These are phyloP conservation scores for Bostrychus sinensis DNA, from an alignment of 2,113 vertebrate species.

Conservation along the genomic window DNA sequence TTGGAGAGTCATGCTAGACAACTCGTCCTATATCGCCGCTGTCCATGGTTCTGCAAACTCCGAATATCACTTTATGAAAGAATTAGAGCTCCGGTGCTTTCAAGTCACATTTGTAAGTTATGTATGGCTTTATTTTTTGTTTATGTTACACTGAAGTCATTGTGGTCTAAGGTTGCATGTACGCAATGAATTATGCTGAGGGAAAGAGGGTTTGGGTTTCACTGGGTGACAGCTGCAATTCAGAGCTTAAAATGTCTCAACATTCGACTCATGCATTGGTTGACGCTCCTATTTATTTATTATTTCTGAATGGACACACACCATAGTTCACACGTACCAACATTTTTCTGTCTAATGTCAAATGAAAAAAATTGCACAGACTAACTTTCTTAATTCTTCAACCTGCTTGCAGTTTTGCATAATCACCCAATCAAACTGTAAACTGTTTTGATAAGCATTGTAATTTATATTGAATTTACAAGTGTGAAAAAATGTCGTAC, in stretches of 20 bases:
- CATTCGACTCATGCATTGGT: constrained; percentile 24
- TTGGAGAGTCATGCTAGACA: not conserved
- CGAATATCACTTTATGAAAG: constrained; percentile 7
- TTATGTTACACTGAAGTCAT: constrained; percentile 46
- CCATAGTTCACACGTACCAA: too few species aligned
- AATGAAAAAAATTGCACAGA: too few species aligned
- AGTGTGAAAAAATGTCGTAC: not conserved
- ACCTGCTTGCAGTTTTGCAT: not conserved
- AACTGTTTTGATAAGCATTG: not conserved
- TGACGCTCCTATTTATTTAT: constrained; percentile 11
- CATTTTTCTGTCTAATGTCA: too few species aligned
- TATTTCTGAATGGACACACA: not conserved
- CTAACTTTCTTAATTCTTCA: not conserved
- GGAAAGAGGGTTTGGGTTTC: constrained; percentile 60
- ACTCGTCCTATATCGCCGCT: constrained; percentile 45
- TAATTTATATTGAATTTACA: not conserved
- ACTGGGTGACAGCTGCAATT: constrained; percentile 61
- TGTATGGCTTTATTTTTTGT: constrained; percentile 39
- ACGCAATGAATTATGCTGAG: constrained; percentile 47
- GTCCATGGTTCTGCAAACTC: constrained; percentile 78
- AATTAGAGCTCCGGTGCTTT: constrained; percentile 8
- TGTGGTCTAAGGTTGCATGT: constrained; percentile 55
- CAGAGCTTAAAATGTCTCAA: constrained; percentile 57
- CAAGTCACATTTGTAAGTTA: constrained; percentile 27
- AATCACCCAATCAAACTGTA: not conserved